Evolutionary conservation across 2,797 vertebrate genomes (phyloP).

Genomic region (Squalus acanthias): DNA sequence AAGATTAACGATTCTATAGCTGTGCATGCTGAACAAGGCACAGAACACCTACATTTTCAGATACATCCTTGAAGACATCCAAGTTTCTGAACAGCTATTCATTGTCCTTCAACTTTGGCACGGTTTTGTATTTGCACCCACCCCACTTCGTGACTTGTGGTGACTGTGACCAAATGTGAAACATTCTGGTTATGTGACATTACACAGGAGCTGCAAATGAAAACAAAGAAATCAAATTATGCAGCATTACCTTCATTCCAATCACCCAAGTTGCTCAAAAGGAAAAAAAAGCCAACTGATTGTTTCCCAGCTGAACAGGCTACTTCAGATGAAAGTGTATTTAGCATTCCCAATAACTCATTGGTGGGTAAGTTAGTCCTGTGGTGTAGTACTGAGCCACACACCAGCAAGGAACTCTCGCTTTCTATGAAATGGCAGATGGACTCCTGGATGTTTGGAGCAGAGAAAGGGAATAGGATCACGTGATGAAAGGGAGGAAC

Average conservation of each 20-base stretch:
- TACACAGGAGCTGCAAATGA: neutral
- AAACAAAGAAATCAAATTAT: neutral
- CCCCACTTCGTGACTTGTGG: neutral
- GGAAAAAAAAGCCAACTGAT: too few relatives aligned
- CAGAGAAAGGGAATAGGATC: too few relatives aligned
- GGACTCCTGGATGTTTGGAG: too few relatives aligned
- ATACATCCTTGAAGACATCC: neutral
- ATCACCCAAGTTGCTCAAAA: neutral
- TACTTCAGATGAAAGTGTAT: neutral
- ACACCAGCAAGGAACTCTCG: too few relatives aligned
- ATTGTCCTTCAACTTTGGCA: neutral
- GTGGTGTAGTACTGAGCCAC: too few relatives aligned
- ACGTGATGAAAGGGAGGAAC: too few relatives aligned
- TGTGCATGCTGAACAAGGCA: neutral
- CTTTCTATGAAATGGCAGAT: too few relatives aligned
- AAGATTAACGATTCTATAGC: too few relatives aligned
- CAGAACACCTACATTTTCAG: neutral
- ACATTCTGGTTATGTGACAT: constrained; percentile 16
- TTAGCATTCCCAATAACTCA: neutral
- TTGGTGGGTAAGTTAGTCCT: too few relatives aligned
- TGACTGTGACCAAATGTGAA: constrained; percentile 14
- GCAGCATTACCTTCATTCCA: neutral
- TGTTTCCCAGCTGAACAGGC: neutral
- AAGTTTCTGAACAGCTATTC: neutral
- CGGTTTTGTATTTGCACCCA: neutral